Conservation (phyloP, 1,140 invertebrate genomes). For the Drosophila lacteicornis region DNA sequence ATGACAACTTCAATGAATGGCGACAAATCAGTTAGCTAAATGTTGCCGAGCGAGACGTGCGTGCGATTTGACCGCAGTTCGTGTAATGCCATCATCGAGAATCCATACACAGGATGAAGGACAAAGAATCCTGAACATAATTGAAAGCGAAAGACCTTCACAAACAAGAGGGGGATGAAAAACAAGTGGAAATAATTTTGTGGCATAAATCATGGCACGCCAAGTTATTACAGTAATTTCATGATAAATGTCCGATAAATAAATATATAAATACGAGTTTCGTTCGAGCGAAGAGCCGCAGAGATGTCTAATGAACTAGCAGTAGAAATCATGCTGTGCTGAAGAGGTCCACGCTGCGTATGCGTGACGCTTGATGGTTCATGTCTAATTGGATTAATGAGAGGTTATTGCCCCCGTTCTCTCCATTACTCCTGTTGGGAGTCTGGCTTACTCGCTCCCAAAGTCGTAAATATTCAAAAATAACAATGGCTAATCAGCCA, state of each 20-base stretch:
- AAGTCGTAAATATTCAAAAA: constrained; percentile 45
- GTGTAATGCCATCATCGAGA: constrained; percentile 44
- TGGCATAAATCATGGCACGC: constrained; percentile 46
- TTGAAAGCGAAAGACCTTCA: constrained; percentile 41
- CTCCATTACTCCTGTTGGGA: neutral
- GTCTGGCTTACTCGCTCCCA: neutral
- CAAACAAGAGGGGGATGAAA: constrained; percentile 2
- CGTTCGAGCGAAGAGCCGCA: neutral
- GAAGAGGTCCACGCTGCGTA: constrained; percentile 26
- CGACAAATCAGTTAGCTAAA: constrained; percentile 62
- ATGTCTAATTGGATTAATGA: constrained; percentile 39
- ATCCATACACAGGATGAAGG: constrained; percentile 35
- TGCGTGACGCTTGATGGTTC: constrained; percentile 42
- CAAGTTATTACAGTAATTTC: constrained; percentile 66
- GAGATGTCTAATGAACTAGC: constrained; percentile 32
- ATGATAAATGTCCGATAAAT: constrained; percentile 67
- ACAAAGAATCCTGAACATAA: constrained; percentile 44
- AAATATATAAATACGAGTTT: constrained; percentile 51
- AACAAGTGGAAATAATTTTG: constrained; percentile 50
- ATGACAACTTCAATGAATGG: constrained; percentile 54
- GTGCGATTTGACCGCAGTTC: constrained; percentile 65
- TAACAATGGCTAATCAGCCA: constrained; percentile 43
- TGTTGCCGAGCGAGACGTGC: constrained; percentile 49
- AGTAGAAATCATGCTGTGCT: constrained; percentile 21
- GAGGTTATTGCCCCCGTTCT: constrained; percentile 17